phyloP scores from a whole-genome alignment of 2,888 invertebrate species.

The Eupithecia vulgata region DNA sequence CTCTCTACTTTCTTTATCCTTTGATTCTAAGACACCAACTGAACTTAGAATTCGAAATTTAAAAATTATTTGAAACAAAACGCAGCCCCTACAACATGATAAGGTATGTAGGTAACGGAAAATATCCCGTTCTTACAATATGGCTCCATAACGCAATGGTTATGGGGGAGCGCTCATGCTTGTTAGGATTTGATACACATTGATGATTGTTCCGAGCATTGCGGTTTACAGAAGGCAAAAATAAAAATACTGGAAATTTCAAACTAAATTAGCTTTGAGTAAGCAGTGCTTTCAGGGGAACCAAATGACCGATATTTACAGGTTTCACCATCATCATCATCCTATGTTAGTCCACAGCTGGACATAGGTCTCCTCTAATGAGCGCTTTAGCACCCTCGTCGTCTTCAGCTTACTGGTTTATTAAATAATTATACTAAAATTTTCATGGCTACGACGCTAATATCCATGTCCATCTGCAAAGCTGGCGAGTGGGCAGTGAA shows the following conservation, averaged over 20 bases:
- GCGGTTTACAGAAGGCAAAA: background rate
- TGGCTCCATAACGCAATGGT: conserved; percentile 14
- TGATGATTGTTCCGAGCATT: conserved; percentile 9
- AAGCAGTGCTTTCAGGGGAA: too few species aligned
- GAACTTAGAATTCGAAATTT: background rate
- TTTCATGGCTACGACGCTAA: too few species aligned
- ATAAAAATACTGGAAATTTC: background rate
- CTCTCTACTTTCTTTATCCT: background rate
- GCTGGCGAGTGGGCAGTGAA: too few species aligned
- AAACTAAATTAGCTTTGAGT: background rate
- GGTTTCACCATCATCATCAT: too few species aligned
- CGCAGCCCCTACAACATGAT: background rate
- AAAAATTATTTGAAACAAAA: background rate
- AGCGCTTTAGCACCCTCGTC: too few species aligned
- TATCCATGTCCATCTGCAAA: too few species aligned
- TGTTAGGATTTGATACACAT: conserved; percentile 27
- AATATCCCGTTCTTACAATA: conserved; percentile 24
- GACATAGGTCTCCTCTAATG: too few species aligned
- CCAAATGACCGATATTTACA: too few species aligned
- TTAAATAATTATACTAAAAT: too few species aligned
- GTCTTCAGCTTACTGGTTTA: too few species aligned
- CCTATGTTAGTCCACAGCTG: too few species aligned
- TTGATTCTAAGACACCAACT: background rate
- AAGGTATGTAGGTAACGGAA: conserved; percentile 16
- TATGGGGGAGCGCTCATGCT: conserved; percentile 2